phyloP scores from a whole-genome alignment of 2,797 vertebrate species.

The Neoniphon sammara region DNA sequence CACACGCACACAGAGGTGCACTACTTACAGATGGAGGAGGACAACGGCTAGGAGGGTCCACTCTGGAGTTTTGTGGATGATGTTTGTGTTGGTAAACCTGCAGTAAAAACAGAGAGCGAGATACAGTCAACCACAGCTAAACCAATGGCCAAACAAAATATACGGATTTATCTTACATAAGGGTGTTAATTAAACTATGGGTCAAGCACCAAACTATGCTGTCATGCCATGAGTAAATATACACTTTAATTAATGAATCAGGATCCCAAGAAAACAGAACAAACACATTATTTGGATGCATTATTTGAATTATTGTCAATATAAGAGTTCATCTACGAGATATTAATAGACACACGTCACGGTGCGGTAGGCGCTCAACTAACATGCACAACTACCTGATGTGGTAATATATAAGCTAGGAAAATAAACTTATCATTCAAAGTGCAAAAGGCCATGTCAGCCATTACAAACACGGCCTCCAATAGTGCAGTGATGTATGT shows the following conservation, averaged over 20 bases:
- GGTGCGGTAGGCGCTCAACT: too few relatives aligned
- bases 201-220: background rate
- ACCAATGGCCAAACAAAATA: background rate
- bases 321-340: too few relatives aligned
- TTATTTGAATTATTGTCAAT: too few relatives aligned
- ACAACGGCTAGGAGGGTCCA: constrained; percentile 83
- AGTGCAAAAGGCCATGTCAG: background rate
- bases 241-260: too few relatives aligned
- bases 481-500: constrained; percentile 61
- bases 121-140: background rate
- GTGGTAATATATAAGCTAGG: constrained; percentile 1
- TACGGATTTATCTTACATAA: background rate
- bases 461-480: constrained; percentile 28
- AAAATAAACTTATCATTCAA: constrained; percentile 13
- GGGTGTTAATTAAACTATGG: background rate
- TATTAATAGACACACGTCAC: too few relatives aligned
- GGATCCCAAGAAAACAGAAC: too few relatives aligned
- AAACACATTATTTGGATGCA: too few relatives aligned
- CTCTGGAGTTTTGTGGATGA: constrained; percentile 82
- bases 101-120: constrained; percentile 6
- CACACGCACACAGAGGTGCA: background rate
- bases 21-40: constrained; percentile 82
- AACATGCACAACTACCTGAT: constrained; percentile 3
- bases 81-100: constrained; percentile 84
- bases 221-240: too few relatives aligned